Evolutionary conservation across 92 coral and sea anemone species (phyloP), one percentile per base, ranked within the genome.

Genomic region (Blastomussa wellsi): DNA sequence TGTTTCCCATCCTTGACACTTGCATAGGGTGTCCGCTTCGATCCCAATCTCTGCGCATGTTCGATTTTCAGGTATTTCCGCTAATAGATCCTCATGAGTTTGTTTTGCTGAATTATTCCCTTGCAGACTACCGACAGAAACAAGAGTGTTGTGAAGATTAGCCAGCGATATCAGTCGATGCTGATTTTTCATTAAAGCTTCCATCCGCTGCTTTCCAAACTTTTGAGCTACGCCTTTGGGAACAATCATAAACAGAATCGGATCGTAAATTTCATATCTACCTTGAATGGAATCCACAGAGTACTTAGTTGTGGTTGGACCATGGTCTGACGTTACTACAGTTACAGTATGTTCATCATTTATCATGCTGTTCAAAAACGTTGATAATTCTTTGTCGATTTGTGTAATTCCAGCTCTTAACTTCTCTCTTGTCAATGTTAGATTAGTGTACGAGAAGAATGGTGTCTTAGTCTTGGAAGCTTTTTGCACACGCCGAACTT

Each of bases 301-400:
- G 64, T 83, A 92, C 37, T 62, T 49, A 14, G 93, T 92, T 14
- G 89, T 76, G 80, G 91, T 92, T 49, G 92, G 93, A 16, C 95
- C 95, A 48, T 92, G 91, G 55, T 92, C 95, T 4, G 95, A 92
- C 57, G 90, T 86, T 5, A 92, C 67, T 14, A 92, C 16, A 19
- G 95, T 92, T 67, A 90, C 53, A 7, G 95, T 83, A 26, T 90
- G 76, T 81, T 86, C 86, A 17, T 79, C 81, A 0, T 62, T 84
- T 33, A 93, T 90, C 82, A 90, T 82, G 72, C 66, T 88, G 53
- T 33, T 72, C 32, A 93, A 64, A 78, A 91, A 90, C 17, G 49
- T 52, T 28, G 88, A 82, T n/a, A 93, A 74, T 20, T 89, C 47
- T 36, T 81, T 57, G 55, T 93, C 95, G 26, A 88, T 66, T 47